Evolutionary conservation across 2,888 invertebrate genomes (phyloP), one percentile per base, ranked within the genome.

Genomic region (Ormyrus labotus): DNA sequence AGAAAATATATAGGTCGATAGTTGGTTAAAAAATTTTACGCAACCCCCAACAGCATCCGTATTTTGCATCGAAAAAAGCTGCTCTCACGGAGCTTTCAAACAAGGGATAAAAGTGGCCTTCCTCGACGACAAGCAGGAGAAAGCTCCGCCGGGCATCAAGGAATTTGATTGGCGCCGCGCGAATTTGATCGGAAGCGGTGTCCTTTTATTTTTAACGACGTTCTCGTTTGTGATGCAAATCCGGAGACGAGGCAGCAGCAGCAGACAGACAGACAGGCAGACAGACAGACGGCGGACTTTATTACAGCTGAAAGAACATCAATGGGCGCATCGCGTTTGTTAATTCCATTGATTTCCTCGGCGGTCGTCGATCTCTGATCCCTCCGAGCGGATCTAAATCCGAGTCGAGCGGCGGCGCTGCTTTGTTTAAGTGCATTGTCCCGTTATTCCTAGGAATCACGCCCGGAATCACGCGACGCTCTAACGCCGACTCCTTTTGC

Each of bases 291-390:
- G 50, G 55, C 61, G 53, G 11, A 63, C 60, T 60, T 60, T 19
- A 50, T 34, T 61, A 64, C 74, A 69, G 74, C 58, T 53, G 69
- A 72, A 72, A 60, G 71, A 60, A 67, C 76, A 57, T 72, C 70
- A 80, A 80, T 71, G 76, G 80, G 65, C 67, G 80, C 80, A 72
- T 76, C 76, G 67, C 53, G 67, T 67, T 61, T 51, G 76, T 80
- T 76, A 80, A 76, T 80, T 45, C 80, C 76, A 76, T 76, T 76
- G 80, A 80, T 76, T 80, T 64, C 7, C 58, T 51, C 47, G 34
- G 51, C 68, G 53, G 5, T 53, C 9, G 13, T 11, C 57, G n/a
- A 34, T 34, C 69, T 51, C 65, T 65, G n/a, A 48, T 50, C 7
- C n/a, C 50, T 8, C 48, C 19, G 19, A 55, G 57, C 68, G 45